Conservation (phyloP, 2,797 vertebrate genomes). For the Tragelaphus oryx region DNA sequence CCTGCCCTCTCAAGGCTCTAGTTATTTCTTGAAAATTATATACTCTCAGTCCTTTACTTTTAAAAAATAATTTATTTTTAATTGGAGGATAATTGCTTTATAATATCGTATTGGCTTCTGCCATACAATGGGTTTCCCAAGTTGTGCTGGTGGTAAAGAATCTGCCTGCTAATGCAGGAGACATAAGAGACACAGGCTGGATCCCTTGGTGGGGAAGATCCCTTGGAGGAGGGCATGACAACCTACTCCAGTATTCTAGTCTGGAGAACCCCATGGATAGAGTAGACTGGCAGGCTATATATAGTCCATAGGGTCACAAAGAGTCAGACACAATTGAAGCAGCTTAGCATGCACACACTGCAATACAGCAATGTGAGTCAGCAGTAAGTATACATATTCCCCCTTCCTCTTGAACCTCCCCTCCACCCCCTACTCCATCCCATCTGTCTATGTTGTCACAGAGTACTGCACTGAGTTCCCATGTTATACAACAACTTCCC, state of each 20-base stretch:
- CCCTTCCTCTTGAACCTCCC: background rate
- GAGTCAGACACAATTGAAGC: background rate
- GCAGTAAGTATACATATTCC: background rate
- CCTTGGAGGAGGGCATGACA: background rate
- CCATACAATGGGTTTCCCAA: background rate
- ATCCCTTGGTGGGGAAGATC: background rate
- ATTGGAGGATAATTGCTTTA: background rate
- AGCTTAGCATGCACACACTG: fast-evolving
- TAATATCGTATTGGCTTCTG: background rate
- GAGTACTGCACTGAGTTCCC: background rate
- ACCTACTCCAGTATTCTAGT: background rate
- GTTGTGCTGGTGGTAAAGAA: background rate
- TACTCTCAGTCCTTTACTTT: background rate
- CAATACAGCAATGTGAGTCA: background rate
- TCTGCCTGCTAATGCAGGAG: background rate
- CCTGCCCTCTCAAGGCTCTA: background rate
- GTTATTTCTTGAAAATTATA: background rate
- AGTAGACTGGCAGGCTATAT: background rate
- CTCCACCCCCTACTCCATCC: background rate
- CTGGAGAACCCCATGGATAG: background rate
- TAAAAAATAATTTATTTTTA: background rate
- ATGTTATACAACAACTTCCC: background rate
- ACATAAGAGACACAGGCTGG: background rate
- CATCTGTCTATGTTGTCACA: background rate
- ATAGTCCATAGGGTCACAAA: background rate